These are phyloP conservation scores for Sphenodon punctatus DNA, from an alignment of 2,797 vertebrate species.

Conservation along the genomic window DNA sequence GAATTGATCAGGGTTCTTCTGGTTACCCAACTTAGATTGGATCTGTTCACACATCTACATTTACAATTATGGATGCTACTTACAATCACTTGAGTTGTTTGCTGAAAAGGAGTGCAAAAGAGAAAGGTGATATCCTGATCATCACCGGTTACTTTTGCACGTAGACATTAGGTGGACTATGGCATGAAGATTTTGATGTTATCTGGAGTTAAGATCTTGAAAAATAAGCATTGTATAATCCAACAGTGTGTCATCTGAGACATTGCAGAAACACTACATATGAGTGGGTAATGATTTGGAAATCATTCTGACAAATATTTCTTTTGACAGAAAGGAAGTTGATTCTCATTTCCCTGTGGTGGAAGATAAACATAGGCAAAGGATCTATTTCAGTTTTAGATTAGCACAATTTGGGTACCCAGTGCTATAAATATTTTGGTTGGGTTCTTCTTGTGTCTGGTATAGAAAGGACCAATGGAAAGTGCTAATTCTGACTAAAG, in stretches of 20 bases:
- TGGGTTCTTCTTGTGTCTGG: background rate
- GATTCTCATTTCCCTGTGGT: background rate
- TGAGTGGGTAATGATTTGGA: too few relatives aligned
- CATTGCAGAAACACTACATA: too few relatives aligned
- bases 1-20: background rate
- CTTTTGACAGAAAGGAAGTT: background rate
- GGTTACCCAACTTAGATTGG: background rate
- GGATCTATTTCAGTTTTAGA: background rate
- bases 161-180: background rate
- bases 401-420: background rate
- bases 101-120: background rate
- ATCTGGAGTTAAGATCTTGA: rapidly evolving
- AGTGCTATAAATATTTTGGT: background rate
- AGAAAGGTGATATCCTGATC: too few relatives aligned
- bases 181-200: background rate
- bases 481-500: background rate
- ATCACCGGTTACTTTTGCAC: background rate
- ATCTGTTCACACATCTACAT: background rate
- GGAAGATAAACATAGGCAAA: background rate
- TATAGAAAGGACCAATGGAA: background rate
- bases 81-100: background rate
- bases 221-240: background rate
- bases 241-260: too few relatives aligned
- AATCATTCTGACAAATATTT: too few relatives aligned
- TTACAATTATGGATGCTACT: rapidly evolving